These are phyloP conservation scores for Psettodes erumei DNA, from an alignment of 2,113 vertebrate genomes.

Conservation along the genomic window DNA sequence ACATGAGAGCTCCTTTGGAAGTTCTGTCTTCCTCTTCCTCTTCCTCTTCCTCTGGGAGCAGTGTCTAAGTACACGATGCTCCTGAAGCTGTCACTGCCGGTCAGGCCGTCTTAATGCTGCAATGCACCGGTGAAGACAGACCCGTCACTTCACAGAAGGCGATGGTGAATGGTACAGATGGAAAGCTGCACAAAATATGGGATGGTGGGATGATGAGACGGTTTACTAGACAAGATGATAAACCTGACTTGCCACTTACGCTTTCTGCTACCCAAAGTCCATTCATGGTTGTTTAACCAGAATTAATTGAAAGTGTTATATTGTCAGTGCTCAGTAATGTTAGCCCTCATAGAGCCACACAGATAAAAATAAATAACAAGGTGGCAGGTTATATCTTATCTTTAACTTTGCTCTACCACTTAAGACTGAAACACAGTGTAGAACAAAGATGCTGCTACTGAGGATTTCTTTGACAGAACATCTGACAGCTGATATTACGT, in stretches of 20 bases:
- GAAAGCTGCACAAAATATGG: constrained; percentile 1
- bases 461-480: constrained; percentile 32
- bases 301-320: not conserved
- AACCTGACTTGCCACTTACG: not conserved
- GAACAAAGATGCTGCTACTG: constrained; percentile 1
- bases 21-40: constrained; percentile 20
- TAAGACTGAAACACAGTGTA: constrained; percentile 2
- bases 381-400: no score
- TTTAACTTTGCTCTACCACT: not conserved
- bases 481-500: constrained; percentile 45
- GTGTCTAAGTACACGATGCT: constrained; percentile 43
- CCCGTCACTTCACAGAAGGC: constrained; percentile 18
- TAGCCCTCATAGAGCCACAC: no score
- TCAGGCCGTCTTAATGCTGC: constrained; percentile 37
- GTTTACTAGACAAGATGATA: not conserved
- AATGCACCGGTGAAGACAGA: constrained; percentile 37
- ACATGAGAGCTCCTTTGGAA: constrained; percentile 34
- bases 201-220: not conserved
- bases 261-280: not conserved
- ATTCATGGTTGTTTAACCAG: not conserved
- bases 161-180: constrained; percentile 40
- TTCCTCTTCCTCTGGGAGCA: constrained; percentile 50
- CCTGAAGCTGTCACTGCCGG: constrained; percentile 63
- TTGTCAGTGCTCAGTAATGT: not conserved
- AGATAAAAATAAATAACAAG: no score